Conservation (phyloP, 2,888 invertebrate species). For the Invenusta paracnida region DNA sequence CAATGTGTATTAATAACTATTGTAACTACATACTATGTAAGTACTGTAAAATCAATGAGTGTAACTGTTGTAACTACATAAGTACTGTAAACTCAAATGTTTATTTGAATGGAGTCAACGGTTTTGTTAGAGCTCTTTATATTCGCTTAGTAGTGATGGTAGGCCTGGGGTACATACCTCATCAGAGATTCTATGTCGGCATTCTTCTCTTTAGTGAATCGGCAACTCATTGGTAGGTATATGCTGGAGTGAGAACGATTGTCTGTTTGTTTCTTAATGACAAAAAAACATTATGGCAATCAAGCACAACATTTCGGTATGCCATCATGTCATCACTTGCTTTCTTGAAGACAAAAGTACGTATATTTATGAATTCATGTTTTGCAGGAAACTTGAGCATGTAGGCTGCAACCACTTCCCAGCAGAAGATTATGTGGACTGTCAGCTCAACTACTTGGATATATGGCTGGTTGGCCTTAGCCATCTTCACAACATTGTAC, state of each 20-base stretch:
- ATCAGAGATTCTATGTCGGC: conserved; percentile 6
- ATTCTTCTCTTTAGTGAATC: neutral
- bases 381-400: conserved; percentile 32
- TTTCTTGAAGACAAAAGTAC: conserved; percentile 20
- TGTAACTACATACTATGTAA: conserved; percentile 20
- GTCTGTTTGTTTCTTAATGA: conserved; percentile 18
- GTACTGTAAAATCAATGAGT: conserved; percentile 25
- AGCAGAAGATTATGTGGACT: conserved; percentile 24
- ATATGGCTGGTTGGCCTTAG: conserved; percentile 15
- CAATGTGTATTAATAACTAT: neutral
- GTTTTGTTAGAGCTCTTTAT: neutral
- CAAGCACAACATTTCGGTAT: conserved; percentile 6
- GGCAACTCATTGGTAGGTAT: neutral
- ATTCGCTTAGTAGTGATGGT: conserved; percentile 3
- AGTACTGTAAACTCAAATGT: conserved; percentile 11
- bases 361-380: neutral
- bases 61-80: conserved; percentile 19
- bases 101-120: conserved; percentile 5
- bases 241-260: neutral
- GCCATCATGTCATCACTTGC: conserved; percentile 26
- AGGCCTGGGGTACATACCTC: conserved; percentile 14
- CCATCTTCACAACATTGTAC: conserved; percentile 32
- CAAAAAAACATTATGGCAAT: conserved; percentile 9
- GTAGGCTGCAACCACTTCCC: conserved; percentile 4
- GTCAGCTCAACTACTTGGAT: conserved; percentile 23